Percentiles rank a stretch among this genome's conserved stretches.
These are phyloP conservation scores for Cyprinodon diabolis DNA, from an alignment of 2,797 vertebrate species.

Conservation along the genomic window DNA sequence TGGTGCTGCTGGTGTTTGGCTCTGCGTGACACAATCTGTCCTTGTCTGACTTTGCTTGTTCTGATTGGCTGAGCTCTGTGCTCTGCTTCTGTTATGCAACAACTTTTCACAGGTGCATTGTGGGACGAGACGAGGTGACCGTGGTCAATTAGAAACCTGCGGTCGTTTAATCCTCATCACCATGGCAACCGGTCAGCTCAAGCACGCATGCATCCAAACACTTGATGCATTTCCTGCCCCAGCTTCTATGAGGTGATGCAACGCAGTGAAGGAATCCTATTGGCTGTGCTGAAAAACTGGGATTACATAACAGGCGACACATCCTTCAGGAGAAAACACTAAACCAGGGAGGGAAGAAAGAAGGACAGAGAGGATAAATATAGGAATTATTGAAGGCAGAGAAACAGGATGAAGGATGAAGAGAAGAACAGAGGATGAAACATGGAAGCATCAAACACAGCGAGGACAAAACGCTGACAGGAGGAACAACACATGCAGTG, in stretches of 20 bases:
- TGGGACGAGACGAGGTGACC: conserved; percentile 42
- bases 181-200: conserved; percentile 21
- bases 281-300: conserved; percentile 10
- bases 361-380: neutral
- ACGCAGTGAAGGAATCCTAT: conserved; percentile 11
- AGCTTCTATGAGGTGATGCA: conserved; percentile 17
- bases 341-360: neutral
- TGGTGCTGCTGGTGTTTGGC: neutral
- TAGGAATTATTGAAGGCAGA: neutral
- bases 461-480: no score
- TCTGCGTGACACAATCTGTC: neutral
- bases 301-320: conserved; percentile 28
- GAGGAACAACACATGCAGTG: neutral
- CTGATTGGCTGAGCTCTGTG: conserved; percentile 18
- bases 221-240: conserved; percentile 19
- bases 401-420: neutral
- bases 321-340: neutral
- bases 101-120: conserved; percentile 38
- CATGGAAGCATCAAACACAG: neutral
- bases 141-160: conserved; percentile 9
- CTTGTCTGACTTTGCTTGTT: conserved; percentile 2
- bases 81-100: conserved; percentile 29
- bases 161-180: conserved; percentile 21
- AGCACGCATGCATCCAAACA: neutral
- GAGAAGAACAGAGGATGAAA: neutral